phyloP scores from a whole-genome alignment of 1,140 invertebrate genomes.

The Ridgeia piscesae region DNA sequence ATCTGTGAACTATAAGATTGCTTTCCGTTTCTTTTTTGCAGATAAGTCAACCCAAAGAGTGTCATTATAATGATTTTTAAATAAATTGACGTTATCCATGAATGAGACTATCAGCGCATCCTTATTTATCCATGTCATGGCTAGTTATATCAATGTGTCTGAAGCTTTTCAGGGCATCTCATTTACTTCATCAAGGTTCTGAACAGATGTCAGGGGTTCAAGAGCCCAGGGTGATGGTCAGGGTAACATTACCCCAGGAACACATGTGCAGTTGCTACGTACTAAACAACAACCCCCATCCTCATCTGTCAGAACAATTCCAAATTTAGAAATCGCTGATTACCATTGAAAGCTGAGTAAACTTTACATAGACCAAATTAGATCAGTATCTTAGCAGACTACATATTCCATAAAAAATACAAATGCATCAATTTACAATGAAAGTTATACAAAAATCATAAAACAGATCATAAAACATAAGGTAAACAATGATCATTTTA shows the following conservation, averaged over 20 bases:
- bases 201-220: no score
- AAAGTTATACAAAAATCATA: no score
- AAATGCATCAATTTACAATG: background rate
- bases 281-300: background rate
- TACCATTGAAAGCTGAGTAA: background rate
- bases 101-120: background rate
- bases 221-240: no score
- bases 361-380: no score
- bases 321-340: background rate
- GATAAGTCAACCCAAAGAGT: background rate
- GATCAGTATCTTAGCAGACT: no score
- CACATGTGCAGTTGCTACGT: background rate
- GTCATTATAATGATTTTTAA: background rate
- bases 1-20: no score
- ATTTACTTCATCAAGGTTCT: no score
- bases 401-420: no score
- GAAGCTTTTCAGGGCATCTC: background rate
- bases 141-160: background rate
- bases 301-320: background rate
- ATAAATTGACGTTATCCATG: background rate
- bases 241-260: background rate
- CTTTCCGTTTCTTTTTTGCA: background rate
- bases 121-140: background rate
- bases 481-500: no score
- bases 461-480: no score